Conservation (phyloP, 2,113 vertebrate species). For the Pholis gunnellus region DNA sequence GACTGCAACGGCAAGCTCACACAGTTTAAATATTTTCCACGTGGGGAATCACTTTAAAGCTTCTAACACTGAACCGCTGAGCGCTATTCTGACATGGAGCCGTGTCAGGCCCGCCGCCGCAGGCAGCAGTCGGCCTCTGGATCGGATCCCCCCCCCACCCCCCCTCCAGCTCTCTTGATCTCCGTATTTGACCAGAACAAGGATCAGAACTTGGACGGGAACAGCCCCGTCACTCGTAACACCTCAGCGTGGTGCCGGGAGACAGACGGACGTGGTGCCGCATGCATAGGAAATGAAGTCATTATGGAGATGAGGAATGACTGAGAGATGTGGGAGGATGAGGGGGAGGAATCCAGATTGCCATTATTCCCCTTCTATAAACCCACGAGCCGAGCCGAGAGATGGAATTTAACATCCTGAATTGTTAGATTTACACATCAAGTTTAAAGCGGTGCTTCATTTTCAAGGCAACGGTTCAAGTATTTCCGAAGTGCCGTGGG, state of each 20-base stretch:
- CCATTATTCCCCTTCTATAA: slow-evolving; percentile 41
- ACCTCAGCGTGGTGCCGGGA: slow-evolving; percentile 44
- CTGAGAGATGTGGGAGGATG: slow-evolving; percentile 26
- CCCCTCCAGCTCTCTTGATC: slow-evolving; percentile 26
- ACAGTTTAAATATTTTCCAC: slow-evolving; percentile 77
- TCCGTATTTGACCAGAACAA: slow-evolving; percentile 41
- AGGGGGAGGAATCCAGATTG: slow-evolving; percentile 27
- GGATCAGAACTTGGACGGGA: slow-evolving; percentile 30
- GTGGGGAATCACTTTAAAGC: slow-evolving; percentile 64
- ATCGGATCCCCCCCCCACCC: background rate
- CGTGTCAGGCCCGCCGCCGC: slow-evolving; percentile 20
- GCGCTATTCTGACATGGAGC: slow-evolving; percentile 38
- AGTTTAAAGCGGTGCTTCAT: slow-evolving; percentile 30
- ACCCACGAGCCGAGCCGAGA: slow-evolving; percentile 14
- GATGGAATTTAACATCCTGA: slow-evolving; percentile 54
- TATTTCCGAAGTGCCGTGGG: slow-evolving; percentile 38
- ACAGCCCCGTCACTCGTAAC: slow-evolving; percentile 44
- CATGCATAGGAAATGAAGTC: slow-evolving; percentile 67
- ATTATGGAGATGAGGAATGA: slow-evolving; percentile 60
- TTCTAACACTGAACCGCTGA: slow-evolving; percentile 46
- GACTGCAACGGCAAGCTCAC: slow-evolving; percentile 38
- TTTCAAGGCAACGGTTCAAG: slow-evolving; percentile 48
- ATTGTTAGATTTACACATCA: slow-evolving; percentile 51
- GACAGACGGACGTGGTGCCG: slow-evolving; percentile 28
- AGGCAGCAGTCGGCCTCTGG: slow-evolving; percentile 34